Evolutionary conservation across 2,797 vertebrate species (phyloP).

Genomic region (Anableps anableps): DNA sequence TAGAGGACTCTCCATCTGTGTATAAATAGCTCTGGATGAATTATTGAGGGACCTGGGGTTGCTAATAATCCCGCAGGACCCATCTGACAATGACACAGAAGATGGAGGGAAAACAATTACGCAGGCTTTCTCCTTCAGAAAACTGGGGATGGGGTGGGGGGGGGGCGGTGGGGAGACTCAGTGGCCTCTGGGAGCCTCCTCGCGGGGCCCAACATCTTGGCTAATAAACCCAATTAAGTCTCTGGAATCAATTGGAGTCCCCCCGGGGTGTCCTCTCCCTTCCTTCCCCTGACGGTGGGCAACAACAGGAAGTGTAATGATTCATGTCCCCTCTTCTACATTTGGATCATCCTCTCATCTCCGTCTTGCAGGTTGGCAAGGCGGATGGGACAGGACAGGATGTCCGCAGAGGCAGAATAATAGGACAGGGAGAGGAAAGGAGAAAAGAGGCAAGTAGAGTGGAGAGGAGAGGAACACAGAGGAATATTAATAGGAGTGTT

Average conservation of each 20-base stretch:
- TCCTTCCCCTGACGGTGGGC: conserved; percentile 65
- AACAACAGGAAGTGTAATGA: conserved; percentile 81
- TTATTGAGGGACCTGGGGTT: conserved; percentile 85
- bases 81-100: conserved; percentile 86
- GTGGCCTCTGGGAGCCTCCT: conserved; percentile 75
- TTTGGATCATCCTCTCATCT: conserved; percentile 75
- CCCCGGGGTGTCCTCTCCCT: conserved; percentile 74
- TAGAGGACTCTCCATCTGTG: conserved; percentile 86
- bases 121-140: conserved; percentile 80
- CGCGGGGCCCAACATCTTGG: conserved; percentile 78
- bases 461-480: conserved; percentile 63
- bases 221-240: conserved; percentile 87
- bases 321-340: conserved; percentile 76
- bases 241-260: conserved; percentile 80
- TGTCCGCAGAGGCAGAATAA: conserved; percentile 75
- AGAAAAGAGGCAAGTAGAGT: conserved; percentile 58
- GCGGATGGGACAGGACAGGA: conserved; percentile 73
- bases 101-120: conserved; percentile 87
- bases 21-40: conserved; percentile 88
- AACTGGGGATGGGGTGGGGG: conserved; percentile 56
- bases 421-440: conserved; percentile 72
- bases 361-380: conserved; percentile 72
- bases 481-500: conserved; percentile 84
- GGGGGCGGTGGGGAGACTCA: conserved; percentile 23
- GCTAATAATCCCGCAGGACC: conserved; percentile 86